A percentile compares a stretch with the other conserved stretches of the same genome.
These are phyloP conservation scores for Aphrocallistes beatrix DNA, from an alignment of 37 sponge, comb jelly and placozoan genomes.

Conservation along the genomic window DNA sequence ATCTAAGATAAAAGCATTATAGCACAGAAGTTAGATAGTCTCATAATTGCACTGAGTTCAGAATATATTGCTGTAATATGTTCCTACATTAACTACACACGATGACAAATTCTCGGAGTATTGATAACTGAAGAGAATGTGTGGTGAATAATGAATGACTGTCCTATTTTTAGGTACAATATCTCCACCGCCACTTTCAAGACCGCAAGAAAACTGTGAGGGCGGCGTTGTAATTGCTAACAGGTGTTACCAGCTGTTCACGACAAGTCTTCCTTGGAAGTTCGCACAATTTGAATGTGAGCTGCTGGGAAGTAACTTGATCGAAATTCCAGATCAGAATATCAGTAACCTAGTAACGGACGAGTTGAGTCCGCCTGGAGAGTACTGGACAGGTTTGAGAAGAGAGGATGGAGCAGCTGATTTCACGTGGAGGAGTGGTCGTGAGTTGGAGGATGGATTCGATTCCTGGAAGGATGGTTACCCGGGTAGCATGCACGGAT, in stretches of 20 bases:
- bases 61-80: too few species aligned
- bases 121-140: too few species aligned
- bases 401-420: not conserved
- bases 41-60: too few species aligned
- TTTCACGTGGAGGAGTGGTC: not conserved
- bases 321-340: not conserved
- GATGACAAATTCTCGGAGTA: too few species aligned
- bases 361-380: not conserved
- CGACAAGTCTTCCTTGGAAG: not conserved
- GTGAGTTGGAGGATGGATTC: not conserved
- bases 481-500: too few species aligned
- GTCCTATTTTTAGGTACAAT: not conserved
- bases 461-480: not conserved
- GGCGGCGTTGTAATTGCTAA: not conserved
- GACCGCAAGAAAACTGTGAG: not conserved
- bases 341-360: not conserved
- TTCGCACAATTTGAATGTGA: not conserved
- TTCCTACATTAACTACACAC: too few species aligned
- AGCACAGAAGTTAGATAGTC: not conserved
- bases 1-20: not conserved
- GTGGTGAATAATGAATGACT: too few species aligned
- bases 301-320: not conserved
- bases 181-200: not conserved
- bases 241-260: not conserved
- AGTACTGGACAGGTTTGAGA: not conserved